Conservation (phyloP, 2,888 invertebrate species). For the Graphium colonna region DNA sequence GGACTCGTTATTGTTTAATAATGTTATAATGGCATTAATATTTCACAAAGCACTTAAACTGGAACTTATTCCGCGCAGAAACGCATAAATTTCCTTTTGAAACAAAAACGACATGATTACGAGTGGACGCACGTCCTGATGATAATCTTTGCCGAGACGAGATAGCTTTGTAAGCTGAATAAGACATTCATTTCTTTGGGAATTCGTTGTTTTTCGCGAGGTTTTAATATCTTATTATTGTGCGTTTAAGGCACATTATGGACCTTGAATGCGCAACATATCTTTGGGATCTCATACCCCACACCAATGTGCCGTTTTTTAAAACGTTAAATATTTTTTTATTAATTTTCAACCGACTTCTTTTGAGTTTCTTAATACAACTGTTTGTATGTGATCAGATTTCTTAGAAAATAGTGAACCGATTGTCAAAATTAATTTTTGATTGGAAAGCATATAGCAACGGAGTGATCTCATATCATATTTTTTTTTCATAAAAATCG, state of each 20-base stretch:
- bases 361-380: too few species aligned
- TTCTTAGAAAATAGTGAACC: too few species aligned
- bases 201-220: background rate
- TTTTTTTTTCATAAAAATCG: too few species aligned
- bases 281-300: background rate
- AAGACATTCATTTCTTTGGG: background rate
- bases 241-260: background rate
- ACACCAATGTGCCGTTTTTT: background rate
- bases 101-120: background rate
- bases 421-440: too few species aligned
- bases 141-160: background rate
- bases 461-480: too few species aligned
- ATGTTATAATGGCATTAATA: background rate
- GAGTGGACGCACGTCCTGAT: background rate
- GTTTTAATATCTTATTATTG: constrained; percentile 5
- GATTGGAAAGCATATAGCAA: too few species aligned
- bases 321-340: background rate
- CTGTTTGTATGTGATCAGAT: too few species aligned
- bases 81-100: constrained; percentile 1
- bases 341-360: too few species aligned
- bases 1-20: background rate
- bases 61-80: background rate
- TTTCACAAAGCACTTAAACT: background rate
- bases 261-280: background rate
- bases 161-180: constrained; percentile 7